Evolutionary conservation across 2,113 vertebrate genomes (phyloP), one percentile per base, ranked within the genome.

Genomic region (Melospiza melodia): DNA sequence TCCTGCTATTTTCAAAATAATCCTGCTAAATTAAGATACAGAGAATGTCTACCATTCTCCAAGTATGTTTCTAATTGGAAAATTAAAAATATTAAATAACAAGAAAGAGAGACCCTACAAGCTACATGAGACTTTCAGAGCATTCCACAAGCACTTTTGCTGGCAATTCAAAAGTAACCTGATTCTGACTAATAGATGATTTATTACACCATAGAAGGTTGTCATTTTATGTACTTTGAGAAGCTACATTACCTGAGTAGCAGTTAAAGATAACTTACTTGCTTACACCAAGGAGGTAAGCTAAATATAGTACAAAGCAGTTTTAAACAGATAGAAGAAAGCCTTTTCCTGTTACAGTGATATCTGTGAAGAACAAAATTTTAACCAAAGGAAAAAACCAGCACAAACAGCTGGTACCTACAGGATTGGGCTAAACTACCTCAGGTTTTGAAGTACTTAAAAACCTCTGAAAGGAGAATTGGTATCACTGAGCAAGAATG

Each of bases 251-350:
- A 90, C 48, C 39, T 76, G 39, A 90, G 48, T 11, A 79, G 86
- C 63, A 90, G 79, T 90, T 84, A 86, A 83, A 86, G 80, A 54
- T 49, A 90, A 86, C 49, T 88, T 79, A 79, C 10, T 85, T 89
- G 76, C 83, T 90, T 88, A 86, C 28, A 69, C 3, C 54, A 89
- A 84, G 79, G 28, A 61, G 30, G 68, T 44, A 79, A 66, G 17
- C 58, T 86, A 86, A 95, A 86, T 84, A 94, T 80, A 95, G 62
- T 35, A 79, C 49, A 85, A 85, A 78, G 72, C 55, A 63, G 44
- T 57, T 77, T 52, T 69, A 69, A 44, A 63, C 35, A 81, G 41
- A 84, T n/a, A 66, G 55, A 85, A 78, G 16, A 41, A 74, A 72
- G 15, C 31, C 27, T 88, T 83, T 61, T 65, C 87, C 43, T 78